Percentiles rank a stretch among this genome's conserved stretches.
Evolutionary conservation across 2,888 invertebrate species (phyloP).

Genomic region (Nezara viridula): DNA sequence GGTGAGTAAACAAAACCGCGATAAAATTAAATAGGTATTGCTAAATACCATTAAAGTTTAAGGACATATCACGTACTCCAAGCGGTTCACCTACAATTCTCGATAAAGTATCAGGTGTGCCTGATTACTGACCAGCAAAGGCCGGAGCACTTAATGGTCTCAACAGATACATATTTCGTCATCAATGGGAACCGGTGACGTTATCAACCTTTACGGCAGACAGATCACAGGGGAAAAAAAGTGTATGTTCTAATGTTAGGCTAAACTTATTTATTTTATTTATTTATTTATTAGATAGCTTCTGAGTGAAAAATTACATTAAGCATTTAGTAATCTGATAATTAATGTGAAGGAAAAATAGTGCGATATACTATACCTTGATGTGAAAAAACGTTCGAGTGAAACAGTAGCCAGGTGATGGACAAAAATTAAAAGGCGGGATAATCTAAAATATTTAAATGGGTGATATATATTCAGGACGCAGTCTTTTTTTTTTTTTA

Average conservation of each 20-base stretch:
- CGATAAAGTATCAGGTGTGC: slow-evolving; percentile 40
- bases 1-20: not conserved
- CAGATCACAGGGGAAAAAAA: not conserved
- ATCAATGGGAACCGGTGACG: not conserved
- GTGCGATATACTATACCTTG: no score
- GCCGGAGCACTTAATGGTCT: not conserved
- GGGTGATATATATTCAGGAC: no score
- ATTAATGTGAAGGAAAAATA: no score
- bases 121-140: slow-evolving; percentile 47
- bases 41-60: slow-evolving; percentile 33
- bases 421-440: no score
- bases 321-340: no score
- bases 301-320: no score
- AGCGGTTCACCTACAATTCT: slow-evolving; percentile 33
- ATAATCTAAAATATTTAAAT: no score
- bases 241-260: not conserved
- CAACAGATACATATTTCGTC: not conserved
- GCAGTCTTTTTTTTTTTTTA: no score
- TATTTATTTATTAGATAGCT: no score
- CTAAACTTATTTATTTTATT: not conserved
- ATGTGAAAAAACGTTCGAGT: no score
- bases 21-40: slow-evolving; percentile 1
- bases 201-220: not conserved
- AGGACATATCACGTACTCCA: slow-evolving; percentile 6
- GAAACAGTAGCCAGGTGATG: no score